Percentiles rank a stretch among this genome's conserved stretches.
Conservation (phyloP, 2,113 vertebrate genomes). For the Carollia perspicillata region DNA sequence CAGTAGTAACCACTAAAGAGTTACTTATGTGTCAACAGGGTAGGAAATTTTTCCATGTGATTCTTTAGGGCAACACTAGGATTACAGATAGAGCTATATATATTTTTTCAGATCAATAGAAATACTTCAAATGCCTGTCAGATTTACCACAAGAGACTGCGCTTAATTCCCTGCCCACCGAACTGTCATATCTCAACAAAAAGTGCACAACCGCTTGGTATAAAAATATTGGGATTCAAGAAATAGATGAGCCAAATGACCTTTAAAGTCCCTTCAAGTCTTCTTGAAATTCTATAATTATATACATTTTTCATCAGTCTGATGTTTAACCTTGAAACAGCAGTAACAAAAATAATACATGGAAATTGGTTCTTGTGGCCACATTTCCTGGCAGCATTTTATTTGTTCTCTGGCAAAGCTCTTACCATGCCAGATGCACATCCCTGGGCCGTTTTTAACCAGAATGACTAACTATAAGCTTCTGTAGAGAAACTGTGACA, state of each 20-base stretch:
- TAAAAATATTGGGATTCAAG: background rate
- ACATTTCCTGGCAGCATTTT: constrained; percentile 10
- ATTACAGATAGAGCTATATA: background rate
- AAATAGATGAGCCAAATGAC: background rate
- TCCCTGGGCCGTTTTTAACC: background rate
- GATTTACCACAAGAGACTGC: background rate
- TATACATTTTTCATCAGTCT: background rate
- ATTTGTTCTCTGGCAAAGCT: background rate
- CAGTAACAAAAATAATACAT: background rate
- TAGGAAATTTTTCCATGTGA: background rate
- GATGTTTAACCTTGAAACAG: constrained; percentile 39
- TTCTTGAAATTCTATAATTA: constrained; percentile 22
- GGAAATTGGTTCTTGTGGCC: background rate
- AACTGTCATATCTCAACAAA: background rate
- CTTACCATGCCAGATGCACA: background rate
- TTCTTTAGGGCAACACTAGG: background rate
- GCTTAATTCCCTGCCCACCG: background rate
- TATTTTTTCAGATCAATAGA: background rate
- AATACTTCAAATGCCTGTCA: background rate
- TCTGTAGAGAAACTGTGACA: background rate
- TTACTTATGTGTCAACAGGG: background rate
- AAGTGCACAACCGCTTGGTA: background rate
- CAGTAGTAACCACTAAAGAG: background rate
- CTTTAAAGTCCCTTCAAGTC: background rate
- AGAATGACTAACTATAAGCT: constrained; percentile 4